Percentiles rank a stretch among this genome's conserved stretches.
Conservation (phyloP, 2,113 vertebrate genomes). For the Paramormyrops kingsleyae region DNA sequence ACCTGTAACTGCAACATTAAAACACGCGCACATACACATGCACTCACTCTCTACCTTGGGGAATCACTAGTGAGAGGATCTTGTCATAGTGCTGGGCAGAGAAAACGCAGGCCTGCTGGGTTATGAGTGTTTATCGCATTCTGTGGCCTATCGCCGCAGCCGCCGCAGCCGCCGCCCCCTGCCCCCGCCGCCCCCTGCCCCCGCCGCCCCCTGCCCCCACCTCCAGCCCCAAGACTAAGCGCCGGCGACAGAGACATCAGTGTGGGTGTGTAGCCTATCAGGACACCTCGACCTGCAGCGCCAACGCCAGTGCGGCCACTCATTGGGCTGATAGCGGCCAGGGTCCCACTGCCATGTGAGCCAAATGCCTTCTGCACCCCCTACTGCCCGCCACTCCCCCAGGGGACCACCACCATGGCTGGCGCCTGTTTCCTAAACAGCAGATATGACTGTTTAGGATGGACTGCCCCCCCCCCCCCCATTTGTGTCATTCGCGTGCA, state of each 20-base stretch:
- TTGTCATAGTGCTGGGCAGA: conserved; percentile 18
- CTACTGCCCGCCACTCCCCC: neutral
- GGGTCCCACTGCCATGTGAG: neutral
- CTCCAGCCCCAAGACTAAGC: conserved; percentile 4
- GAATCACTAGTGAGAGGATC: neutral
- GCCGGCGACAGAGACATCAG: conserved; percentile 22
- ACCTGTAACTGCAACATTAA: neutral
- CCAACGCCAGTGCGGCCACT: neutral
- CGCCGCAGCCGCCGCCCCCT: neutral
- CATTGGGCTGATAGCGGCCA: neutral
- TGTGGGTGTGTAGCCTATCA: conserved; percentile 18
- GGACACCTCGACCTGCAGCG: neutral
- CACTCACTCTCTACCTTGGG: neutral
- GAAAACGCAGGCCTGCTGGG: neutral
- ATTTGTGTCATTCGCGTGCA: neutral
- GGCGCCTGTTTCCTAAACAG: neutral
- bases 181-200: too few species aligned
- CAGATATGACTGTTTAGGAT: neutral
- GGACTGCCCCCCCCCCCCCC: neutral
- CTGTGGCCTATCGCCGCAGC: neutral
- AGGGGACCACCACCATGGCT: neutral
- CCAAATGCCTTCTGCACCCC: neutral
- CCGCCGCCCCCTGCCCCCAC: neutral
- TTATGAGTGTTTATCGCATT: conserved; percentile 24
- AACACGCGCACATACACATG: neutral